phyloP scores from a whole-genome alignment of 2,888 invertebrate species.

The Trimorus sp. region DNA sequence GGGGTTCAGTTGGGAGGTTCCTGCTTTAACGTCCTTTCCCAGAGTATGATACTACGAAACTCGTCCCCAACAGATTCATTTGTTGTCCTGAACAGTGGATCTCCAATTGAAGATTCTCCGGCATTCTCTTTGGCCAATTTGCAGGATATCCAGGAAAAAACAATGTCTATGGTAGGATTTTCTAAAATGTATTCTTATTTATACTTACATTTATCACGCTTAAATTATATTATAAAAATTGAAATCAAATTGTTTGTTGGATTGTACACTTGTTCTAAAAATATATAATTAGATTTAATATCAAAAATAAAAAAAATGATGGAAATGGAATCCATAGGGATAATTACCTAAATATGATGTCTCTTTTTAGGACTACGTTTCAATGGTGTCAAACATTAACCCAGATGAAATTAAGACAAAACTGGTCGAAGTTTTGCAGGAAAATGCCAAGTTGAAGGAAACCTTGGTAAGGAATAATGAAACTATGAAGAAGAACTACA shows the following conservation, averaged over 20 bases:
- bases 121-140: slow-evolving; percentile 72
- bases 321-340: no score
- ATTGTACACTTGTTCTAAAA: no score
- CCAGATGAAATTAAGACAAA: slow-evolving; percentile 83
- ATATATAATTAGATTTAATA: no score
- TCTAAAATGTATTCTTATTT: no score
- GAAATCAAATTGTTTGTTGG: no score
- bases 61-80: slow-evolving; percentile 75
- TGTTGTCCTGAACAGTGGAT: slow-evolving; percentile 74
- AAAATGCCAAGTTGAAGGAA: slow-evolving; percentile 84
- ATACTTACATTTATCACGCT: no score
- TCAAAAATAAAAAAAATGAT: no score
- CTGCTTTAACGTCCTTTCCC: slow-evolving; percentile 63
- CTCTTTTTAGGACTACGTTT: slow-evolving; percentile 73
- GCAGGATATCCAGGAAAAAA: slow-evolving; percentile 68
- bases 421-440: slow-evolving; percentile 83
- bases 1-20: slow-evolving; percentile 72
- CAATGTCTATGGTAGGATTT: slow-evolving; percentile 7
- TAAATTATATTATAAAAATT: no score
- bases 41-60: slow-evolving; percentile 63
- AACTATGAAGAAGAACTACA: slow-evolving; percentile 86
- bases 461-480: slow-evolving; percentile 86
- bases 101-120: slow-evolving; percentile 73
- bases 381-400: slow-evolving; percentile 73
- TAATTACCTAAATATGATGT: neutral